These are phyloP conservation scores for Tanytarsus gracilentus DNA, from an alignment of 2,888 invertebrate genomes.

Conservation along the genomic window DNA sequence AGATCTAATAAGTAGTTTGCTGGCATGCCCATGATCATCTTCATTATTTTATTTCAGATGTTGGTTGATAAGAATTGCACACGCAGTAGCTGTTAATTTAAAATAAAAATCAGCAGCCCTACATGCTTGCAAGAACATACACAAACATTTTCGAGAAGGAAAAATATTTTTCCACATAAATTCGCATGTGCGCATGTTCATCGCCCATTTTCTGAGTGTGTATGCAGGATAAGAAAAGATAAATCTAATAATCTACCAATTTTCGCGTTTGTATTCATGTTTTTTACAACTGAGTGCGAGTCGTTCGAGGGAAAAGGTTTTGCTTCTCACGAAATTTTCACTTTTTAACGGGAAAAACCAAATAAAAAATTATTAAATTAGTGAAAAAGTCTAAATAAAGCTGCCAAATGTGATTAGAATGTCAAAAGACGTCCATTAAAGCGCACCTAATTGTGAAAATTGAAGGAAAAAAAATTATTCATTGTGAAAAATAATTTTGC, in stretches of 20 bases:
- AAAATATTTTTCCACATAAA: neutral
- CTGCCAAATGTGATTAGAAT: slow-evolving; percentile 19
- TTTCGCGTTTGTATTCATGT: slow-evolving; percentile 25
- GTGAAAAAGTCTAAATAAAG: slow-evolving; percentile 1
- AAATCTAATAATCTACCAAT: slow-evolving; percentile 28
- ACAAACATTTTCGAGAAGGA: neutral
- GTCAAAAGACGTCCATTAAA: slow-evolving; percentile 6
- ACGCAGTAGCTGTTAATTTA: too few species aligned
- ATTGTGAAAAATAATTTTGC: neutral
- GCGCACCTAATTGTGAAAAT: neutral
- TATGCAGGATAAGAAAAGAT: slow-evolving; percentile 11
- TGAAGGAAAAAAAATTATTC: neutral
- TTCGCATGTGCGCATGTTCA: neutral
- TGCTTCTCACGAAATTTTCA: neutral
- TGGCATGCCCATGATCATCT: too few species aligned
- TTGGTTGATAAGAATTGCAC: too few species aligned
- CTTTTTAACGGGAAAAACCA: slow-evolving; percentile 5
- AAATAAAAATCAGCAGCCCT: neutral
- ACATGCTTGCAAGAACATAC: neutral
- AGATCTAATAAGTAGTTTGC: too few species aligned
- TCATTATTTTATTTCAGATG: too few species aligned
- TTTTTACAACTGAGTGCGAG: slow-evolving; percentile 13
- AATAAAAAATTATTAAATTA: slow-evolving; percentile 1
- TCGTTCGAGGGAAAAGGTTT: slow-evolving; percentile 12
- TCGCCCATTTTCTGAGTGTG: neutral